Base-by-base conservation (phyloP, 1,140 invertebrate genomes). In the Lepidurus apus region DNA sequence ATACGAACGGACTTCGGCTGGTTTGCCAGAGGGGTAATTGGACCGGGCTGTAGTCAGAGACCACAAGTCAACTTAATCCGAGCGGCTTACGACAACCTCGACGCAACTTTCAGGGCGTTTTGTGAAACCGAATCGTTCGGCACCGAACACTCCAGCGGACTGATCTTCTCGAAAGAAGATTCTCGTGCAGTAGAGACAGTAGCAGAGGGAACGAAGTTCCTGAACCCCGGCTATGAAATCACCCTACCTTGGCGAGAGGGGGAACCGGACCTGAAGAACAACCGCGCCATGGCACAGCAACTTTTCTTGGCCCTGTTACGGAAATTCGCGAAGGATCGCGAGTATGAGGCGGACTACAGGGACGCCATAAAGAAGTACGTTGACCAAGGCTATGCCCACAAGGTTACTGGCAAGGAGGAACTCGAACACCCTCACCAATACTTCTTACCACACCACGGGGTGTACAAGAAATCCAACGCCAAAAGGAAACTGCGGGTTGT, bases 121-220 rank as follows among this genome's bases (percentile, higher is more conserved):
- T 78, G 77, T n/a, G 65, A 78, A 13, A 74, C 77, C 26, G 77
- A 78, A 21, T 43, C 26, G 17, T 78, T 74, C 73, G 77, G 77
- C 2, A 78, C 77, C 21, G 26, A 78, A 21, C n/a, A n/a, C 21
- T 73, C 13, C 17, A 10, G 4, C 13, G 1, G 11, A 17, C n/a
- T n/a, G 6, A 53, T 8, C 7, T 6, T 78, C 6, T 53, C 77
- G 1, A 10, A 10, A 4, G 47, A 74, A 10, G 77, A 78, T 7
- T 17, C 42, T 17, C 17, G n/a, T 10, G 77, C 77, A 7, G 7
- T 74, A 6, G 7, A 42, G 0, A 78, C 44, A 26, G 11, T 78
- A 34, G 21, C 73, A 0, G 53, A 78, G 9, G 77, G 43, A 6
- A 21, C 47, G 34, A n/a, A 34, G n/a, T 13, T 77, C 65, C 76